Conservation (phyloP, 2,888 invertebrate genomes). For the Lasius platythorax region DNA sequence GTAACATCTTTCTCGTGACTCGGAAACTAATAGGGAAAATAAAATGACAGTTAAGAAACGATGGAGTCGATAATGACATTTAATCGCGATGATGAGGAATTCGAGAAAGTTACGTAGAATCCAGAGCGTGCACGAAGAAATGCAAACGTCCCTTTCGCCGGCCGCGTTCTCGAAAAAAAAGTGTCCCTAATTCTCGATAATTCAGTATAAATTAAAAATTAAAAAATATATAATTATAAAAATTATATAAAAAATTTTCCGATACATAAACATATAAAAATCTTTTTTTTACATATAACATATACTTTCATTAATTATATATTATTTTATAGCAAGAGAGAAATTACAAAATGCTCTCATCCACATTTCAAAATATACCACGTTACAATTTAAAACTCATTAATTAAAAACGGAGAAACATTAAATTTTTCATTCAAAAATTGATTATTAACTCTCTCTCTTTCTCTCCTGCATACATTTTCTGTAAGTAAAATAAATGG, state of each 20-base stretch:
- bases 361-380: background rate
- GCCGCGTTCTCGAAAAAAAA: background rate
- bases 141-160: constrained; percentile 36
- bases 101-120: constrained; percentile 25
- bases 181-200: background rate
- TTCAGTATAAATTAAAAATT: background rate
- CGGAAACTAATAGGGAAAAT: background rate
- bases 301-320: background rate
- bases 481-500: background rate
- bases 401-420: background rate
- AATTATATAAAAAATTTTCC: too few relatives aligned
- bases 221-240: too few relatives aligned
- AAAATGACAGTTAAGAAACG: background rate
- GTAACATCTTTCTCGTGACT: background rate
- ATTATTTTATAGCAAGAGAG: background rate
- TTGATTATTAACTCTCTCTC: background rate
- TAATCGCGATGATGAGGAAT: background rate
- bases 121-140: constrained; percentile 12
- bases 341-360: background rate
- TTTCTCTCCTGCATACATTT: background rate
- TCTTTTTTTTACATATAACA: too few relatives aligned
- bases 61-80: background rate
- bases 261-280: too few relatives aligned
- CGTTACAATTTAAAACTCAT: background rate
- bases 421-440: background rate